Base-by-base conservation (phyloP, 2,888 invertebrate genomes). In the Nudaria mundana region DNA sequence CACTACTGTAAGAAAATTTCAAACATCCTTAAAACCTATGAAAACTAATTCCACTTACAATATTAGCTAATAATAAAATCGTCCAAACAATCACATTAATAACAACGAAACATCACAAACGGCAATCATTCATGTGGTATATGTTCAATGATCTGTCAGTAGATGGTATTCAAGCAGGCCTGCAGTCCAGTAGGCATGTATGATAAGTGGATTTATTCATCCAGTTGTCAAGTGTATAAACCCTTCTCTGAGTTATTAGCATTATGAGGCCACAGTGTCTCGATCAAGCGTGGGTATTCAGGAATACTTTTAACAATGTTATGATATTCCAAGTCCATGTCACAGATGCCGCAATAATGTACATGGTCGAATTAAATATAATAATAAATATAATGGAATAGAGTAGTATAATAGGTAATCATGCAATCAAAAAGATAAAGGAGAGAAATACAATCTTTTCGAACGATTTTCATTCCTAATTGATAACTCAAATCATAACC, bases 251-350 rank as follows among this genome's bases (percentile, higher is more conserved):
- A 39, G 45, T 53, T 57, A 57, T 52, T 52, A 56, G 60, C 63
- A 52, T 49, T 40, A 50, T 36, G 15, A 15, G 36, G 56, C 40
- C 56, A 56, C 48, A 40, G 56, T 39, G 42, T 50, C 57, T 52
- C 55, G 51, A 34, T 44, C 42, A 58, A 59, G 55, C 57, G 48
- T 54, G 45, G 49, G 41, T 48, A 54, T 50, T 60, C 48, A 51
- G 63, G 61, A 49, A 63, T 60, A 61, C n/a, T n/a, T 57, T 59
- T 49, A 59, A 50, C 46, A 48, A 41, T 61, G 63, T 65, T 65
- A 70, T 61, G 61, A 65, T 69, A 71, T 71, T 79, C 78, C 79
- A 75, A 75, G 71, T 75, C 73, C 69, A 63, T 57, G 66, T 73
- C 74, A 68, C 52, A 71, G 71, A 69, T 58, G 67, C 69, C 71